These are phyloP conservation scores for Rhagium mordax DNA, from an alignment of 2,888 invertebrate species.

Conservation along the genomic window DNA sequence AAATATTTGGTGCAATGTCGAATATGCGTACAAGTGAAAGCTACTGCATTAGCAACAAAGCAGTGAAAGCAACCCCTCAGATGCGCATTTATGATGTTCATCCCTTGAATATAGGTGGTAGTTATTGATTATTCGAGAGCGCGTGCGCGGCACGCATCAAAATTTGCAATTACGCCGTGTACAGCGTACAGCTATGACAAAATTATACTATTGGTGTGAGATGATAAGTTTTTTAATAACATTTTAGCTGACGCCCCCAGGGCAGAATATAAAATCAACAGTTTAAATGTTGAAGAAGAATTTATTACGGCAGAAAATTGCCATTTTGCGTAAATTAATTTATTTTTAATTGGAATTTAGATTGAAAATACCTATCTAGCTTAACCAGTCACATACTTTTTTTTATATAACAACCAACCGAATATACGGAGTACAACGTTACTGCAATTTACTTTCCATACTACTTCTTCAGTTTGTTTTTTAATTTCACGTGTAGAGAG, in stretches of 20 bases:
- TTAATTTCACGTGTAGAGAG: not conserved
- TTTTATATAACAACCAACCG: not conserved
- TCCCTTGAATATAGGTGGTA: conserved; percentile 60
- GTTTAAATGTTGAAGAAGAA: conserved; percentile 29
- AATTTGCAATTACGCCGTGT: conserved; percentile 68
- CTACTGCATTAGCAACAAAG: conserved; percentile 51
- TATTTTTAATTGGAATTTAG: conserved; percentile 44
- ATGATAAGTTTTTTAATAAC: conserved; percentile 61
- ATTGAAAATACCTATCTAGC: conserved; percentile 33
- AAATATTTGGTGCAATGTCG: conserved; percentile 18
- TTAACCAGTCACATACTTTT: not conserved
- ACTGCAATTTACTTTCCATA: not conserved
- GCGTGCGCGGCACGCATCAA: conserved; percentile 60
- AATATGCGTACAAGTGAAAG: conserved; percentile 36
- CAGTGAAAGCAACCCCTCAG: conserved; percentile 37
- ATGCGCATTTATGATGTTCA: conserved; percentile 52
- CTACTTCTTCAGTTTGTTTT: not conserved
- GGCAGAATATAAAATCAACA: conserved; percentile 26
- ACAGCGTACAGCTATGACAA: conserved; percentile 68
- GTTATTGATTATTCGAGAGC: conserved; percentile 62
- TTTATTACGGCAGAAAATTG: conserved; percentile 46
- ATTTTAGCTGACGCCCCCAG: conserved; percentile 38
- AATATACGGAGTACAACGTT: not conserved
- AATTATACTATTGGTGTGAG: conserved; percentile 63
- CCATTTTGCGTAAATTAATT: conserved; percentile 38